Evolutionary conservation across 2,797 vertebrate genomes (phyloP).

Genomic region (Sternarchorhynchus goeldii): DNA sequence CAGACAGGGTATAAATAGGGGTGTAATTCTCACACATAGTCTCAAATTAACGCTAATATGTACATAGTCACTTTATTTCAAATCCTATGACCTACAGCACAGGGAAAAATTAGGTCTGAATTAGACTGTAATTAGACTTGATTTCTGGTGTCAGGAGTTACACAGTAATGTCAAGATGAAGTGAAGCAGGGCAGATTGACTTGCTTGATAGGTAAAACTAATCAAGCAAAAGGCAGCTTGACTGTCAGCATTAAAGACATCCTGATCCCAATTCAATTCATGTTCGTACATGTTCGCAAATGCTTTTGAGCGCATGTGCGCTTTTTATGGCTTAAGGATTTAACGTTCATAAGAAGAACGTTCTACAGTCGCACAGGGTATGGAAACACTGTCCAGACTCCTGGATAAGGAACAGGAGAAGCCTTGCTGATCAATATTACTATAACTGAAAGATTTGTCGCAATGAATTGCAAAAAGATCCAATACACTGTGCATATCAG

Average conservation of each 20-base stretch:
- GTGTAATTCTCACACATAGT: too few relatives aligned
- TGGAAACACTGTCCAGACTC: background rate
- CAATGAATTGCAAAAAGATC: background rate
- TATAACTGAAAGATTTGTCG: conserved; percentile 16
- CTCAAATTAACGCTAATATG: too few relatives aligned
- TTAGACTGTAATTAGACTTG: background rate
- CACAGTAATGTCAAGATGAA: conserved; percentile 4
- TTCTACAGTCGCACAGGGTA: background rate
- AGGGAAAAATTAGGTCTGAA: too few relatives aligned
- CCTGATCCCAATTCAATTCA: background rate
- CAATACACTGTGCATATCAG: background rate
- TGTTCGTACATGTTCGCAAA: background rate
- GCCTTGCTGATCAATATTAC: background rate
- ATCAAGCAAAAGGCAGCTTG: conserved; percentile 3
- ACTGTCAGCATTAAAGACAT: background rate
- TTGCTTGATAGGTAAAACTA: conserved; percentile 3
- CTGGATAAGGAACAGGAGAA: background rate
- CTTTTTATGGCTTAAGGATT: background rate
- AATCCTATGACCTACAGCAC: too few relatives aligned
- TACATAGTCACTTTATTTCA: too few relatives aligned
- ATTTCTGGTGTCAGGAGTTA: conserved; percentile 18
- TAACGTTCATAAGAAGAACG: background rate
- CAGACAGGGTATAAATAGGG: too few relatives aligned
- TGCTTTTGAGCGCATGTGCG: background rate
- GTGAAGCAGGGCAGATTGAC: conserved; percentile 17